Evolutionary conservation across 2,888 invertebrate genomes (phyloP), one percentile per base, ranked within the genome.

Genomic region (Coecobrya sp.): DNA sequence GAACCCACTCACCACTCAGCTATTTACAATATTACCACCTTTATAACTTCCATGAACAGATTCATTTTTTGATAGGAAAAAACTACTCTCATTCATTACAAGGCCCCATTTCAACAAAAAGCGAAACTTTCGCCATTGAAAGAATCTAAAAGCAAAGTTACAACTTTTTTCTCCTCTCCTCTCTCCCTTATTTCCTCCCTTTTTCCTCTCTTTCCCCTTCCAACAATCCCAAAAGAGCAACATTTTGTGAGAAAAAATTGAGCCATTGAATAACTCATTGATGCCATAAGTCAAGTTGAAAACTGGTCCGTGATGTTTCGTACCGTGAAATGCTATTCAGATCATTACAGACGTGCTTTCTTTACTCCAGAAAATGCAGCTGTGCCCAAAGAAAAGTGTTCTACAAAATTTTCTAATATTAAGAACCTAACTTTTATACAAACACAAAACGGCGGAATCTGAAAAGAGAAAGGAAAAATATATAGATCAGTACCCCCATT

Each of bases 1-100:
- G 1, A 55, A 11, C 19, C 19, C 55, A 55, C n/a, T 55, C 16
- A 49, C 27, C 25, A n/a, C 30, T 59, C 27, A 25, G 1, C 49
- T 45, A 76, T 73, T 73, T 49, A 13, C 49, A 76, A 52, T 27
- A 52, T 16, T 55, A n/a, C 79, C 79, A 52, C 79, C 79, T 79
- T 52, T 76, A 30, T 25, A 82, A 25, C 59, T 82, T 89, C 27
- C 19, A 65, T 45, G 36, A 30, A 36, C 16, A 55, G 36, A 89
- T 70, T 82, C 84, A 89, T 82, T 89, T 89, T 82, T 89, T 82
- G 89, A 84, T 89, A 68, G 73, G 73, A 76, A 85, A 65, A 68
- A 85, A 90, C 76, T 73, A 85, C 84, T 82, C 84, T 73, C 90
- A 90, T 90, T 90, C 90, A 90, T 90, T 90, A 90, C 85, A 90